Base-by-base conservation (phyloP, 2,797 vertebrate species). In the Falco naumanni region DNA sequence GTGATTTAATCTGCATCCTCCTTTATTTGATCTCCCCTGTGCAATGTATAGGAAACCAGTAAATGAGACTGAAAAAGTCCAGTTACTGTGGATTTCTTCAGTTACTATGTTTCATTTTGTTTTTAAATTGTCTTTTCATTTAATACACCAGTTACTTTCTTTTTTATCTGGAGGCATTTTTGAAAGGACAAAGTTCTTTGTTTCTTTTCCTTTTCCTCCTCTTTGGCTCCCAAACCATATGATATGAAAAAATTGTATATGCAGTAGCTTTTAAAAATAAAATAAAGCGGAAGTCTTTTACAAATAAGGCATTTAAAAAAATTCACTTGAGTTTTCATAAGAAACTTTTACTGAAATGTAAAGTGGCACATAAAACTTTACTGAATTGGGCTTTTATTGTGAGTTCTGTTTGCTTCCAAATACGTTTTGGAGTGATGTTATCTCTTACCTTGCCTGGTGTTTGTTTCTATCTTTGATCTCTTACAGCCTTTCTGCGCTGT, bases 331-430 rank as follows among this genome's bases (percentile, higher is more conserved):
- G 20, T 63, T 29, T 97, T 91, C 7, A 3, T 59, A 82, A n/a
- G 70, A 70, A 59, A 13, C 29, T 87, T 63, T 78, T 94, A 72
- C 47, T 91, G 71, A 63, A n/a, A 43, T 59, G 39, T 39, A 39
- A 90, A 96, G 29, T 88, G 54, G 53, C 87, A 90, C 95, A 93
- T 93, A 96, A 92, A 86, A 95, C 50, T 95, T 95, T 83, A 83
- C 85, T 95, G 86, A 96, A 95, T 96, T 96, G 84, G 96, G 86
- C 88, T 97, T 87, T 94, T 83, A 89, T 79, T 94, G 68, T 95
- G 29, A 79, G 25, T 79, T 96, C 56, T 84, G 41, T 96, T 95
- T 90, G 83, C 90, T 96, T 97, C 54, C 7, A 14, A 93, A 22
- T 87, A 47, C 41, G 41, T 93, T 96, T 89, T 90, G 60, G 64